phyloP scores from a whole-genome alignment of 2,113 vertebrate species.

The Neoarius graeffei region DNA sequence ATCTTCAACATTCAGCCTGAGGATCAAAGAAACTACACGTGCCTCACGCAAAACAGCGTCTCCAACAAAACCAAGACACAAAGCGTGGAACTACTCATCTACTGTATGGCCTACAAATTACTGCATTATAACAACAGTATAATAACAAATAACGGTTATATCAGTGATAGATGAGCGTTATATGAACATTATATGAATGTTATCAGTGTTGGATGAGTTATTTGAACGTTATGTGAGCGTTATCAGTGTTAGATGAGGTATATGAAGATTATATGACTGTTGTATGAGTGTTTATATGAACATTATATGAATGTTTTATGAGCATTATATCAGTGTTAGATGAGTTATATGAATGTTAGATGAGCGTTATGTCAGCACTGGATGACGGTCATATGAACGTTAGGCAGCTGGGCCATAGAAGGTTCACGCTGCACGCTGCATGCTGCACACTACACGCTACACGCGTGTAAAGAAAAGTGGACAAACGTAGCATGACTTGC shows the following conservation, averaged over 20 bases:
- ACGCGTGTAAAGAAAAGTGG: too few relatives aligned
- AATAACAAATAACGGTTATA: not conserved
- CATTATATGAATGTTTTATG: not conserved
- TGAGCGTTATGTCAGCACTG: not conserved
- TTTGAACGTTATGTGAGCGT: not conserved
- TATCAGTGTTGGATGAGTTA: not conserved
- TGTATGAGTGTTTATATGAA: not conserved
- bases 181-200: not conserved
- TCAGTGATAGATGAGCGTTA: not conserved
- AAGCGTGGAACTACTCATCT: constrained; percentile 79
- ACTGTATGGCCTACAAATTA: constrained; percentile 66
- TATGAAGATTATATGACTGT: not conserved
- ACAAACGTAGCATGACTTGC: too few relatives aligned
- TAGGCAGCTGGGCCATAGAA: too few relatives aligned
- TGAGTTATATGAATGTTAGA: not conserved
- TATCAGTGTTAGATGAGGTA: not conserved
- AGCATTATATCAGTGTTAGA: not conserved
- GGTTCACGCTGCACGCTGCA: too few relatives aligned
- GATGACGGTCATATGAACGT: not conserved
- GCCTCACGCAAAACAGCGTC: constrained; percentile 67
- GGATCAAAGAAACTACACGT: constrained; percentile 79
- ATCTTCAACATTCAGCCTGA: constrained; percentile 61
- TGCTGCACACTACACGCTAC: too few relatives aligned
- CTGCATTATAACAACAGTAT: not conserved
- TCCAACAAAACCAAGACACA: constrained; percentile 53